A percentile compares a stretch with the other conserved stretches of the same genome.
phyloP scores from a whole-genome alignment of 92 coral and sea anemone genomes.

The Zoanthus gigantus region DNA sequence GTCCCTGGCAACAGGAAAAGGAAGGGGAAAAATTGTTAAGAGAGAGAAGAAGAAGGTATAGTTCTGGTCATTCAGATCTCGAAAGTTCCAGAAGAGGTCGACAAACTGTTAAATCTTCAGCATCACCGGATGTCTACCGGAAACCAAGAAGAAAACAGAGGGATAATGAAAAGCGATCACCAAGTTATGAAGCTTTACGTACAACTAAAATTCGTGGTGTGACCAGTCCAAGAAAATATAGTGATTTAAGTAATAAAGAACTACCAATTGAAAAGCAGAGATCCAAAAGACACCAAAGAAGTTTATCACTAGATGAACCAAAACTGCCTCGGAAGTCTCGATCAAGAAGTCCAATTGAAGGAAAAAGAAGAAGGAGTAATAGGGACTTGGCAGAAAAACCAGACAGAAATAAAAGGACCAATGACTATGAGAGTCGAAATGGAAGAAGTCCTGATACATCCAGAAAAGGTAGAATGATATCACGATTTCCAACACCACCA shows the following conservation, averaged over 20 bases:
- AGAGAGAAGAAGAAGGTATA: constrained; percentile 23
- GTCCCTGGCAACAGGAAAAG: constrained; percentile 1
- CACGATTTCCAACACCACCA: neutral
- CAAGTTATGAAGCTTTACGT: constrained; percentile 11
- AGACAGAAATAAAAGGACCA: neutral
- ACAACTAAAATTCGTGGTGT: neutral
- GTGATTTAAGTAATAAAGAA: constrained; percentile 20
- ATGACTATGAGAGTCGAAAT: constrained; percentile 2
- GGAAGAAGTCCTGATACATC: constrained; percentile 24
- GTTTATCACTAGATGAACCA: constrained; percentile 17
- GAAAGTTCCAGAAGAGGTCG: constrained; percentile 21
- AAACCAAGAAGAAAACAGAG: constrained; percentile 3
- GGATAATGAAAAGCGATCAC: constrained; percentile 12
- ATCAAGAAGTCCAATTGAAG: constrained; percentile 3
- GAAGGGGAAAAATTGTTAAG: neutral
- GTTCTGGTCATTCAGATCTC: constrained; percentile 4
- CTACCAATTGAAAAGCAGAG: neutral
- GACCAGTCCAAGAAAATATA: neutral
- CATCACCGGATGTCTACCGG: constrained; percentile 1
- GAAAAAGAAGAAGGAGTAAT: neutral
- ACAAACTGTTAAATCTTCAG: neutral
- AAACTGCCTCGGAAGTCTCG: neutral
- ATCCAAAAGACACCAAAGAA: constrained; percentile 7
- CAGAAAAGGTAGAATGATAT: neutral
- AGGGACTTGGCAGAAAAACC: neutral